Evolutionary conservation across 2,113 vertebrate species (phyloP).

Genomic region (Haemorhous mexicanus): DNA sequence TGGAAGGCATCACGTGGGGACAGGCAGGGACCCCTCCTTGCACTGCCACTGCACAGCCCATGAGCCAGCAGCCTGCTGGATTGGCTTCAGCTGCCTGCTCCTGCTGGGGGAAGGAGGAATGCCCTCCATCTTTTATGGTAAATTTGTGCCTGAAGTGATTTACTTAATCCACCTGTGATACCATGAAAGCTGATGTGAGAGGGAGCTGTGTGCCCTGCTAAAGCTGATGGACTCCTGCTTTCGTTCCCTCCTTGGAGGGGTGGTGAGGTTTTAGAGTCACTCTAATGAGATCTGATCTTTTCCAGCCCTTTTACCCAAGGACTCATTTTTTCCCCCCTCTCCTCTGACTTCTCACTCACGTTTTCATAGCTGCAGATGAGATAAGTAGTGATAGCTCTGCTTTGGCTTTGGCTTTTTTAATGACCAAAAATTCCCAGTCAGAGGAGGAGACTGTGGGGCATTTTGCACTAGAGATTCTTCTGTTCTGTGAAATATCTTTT

Average conservation of each 20-base stretch:
- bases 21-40: background rate
- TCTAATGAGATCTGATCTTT: background rate
- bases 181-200: background rate
- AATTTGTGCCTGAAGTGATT: background rate
- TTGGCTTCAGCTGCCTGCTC: background rate
- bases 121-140: background rate
- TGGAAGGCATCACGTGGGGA: accelerated
- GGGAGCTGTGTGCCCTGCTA: background rate
- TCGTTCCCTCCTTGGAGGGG: background rate
- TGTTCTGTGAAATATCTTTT: constrained; percentile 32
- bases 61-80: background rate
- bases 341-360: background rate
- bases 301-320: background rate
- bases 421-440: background rate
- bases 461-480: background rate
- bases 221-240: background rate
- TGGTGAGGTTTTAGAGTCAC: background rate
- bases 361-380: background rate
- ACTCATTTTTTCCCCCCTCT: background rate
- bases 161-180: background rate
- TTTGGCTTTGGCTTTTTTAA: background rate
- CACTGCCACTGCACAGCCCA: accelerated
- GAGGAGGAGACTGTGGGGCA: background rate
- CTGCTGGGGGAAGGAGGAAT: background rate
- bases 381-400: background rate